These are phyloP conservation scores for Pseudomugil tenellus DNA, from an alignment of 2,797 vertebrate genomes.

Conservation along the genomic window DNA sequence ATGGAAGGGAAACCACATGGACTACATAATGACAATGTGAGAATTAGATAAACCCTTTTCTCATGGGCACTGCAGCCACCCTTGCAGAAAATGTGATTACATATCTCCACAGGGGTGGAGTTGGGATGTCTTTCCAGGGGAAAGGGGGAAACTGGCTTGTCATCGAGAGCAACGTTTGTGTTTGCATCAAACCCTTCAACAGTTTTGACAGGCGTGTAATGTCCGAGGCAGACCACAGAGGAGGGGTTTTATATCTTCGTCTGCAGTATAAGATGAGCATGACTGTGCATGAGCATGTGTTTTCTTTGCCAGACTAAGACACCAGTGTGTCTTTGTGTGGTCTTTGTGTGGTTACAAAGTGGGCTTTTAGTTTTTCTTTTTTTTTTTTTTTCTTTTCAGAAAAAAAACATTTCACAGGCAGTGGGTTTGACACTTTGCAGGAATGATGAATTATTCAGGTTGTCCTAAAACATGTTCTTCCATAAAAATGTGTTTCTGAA, in stretches of 20 bases:
- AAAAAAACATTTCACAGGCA: background rate
- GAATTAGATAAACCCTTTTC: constrained; percentile 80
- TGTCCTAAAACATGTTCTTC: background rate
- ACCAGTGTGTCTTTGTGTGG: too few species aligned
- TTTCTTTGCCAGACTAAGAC: constrained; percentile 23
- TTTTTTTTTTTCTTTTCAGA: background rate
- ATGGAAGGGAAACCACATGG: constrained; percentile 56
- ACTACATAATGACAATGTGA: constrained; percentile 74
- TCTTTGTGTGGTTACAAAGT: constrained; percentile 20
- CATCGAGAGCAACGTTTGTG: constrained; percentile 35
- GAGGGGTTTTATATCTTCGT: constrained; percentile 5
- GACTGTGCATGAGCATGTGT: constrained; percentile 35
- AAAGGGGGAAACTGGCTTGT: constrained; percentile 36
- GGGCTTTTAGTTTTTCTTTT: constrained; percentile 16
- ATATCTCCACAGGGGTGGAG: constrained; percentile 59
- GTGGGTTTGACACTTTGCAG: background rate
- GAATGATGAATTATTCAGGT: background rate
- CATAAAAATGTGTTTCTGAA: background rate
- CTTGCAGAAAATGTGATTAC: constrained; percentile 81
- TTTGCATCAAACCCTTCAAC: constrained; percentile 20
- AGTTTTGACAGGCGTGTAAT: constrained; percentile 24
- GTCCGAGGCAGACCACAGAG: constrained; percentile 5
- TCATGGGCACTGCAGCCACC: constrained; percentile 66
- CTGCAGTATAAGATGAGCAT: constrained; percentile 25
- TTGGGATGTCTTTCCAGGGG: constrained; percentile 29